Conservation (phyloP, 2,797 vertebrate genomes). For the Gymnocypris eckloni region DNA sequence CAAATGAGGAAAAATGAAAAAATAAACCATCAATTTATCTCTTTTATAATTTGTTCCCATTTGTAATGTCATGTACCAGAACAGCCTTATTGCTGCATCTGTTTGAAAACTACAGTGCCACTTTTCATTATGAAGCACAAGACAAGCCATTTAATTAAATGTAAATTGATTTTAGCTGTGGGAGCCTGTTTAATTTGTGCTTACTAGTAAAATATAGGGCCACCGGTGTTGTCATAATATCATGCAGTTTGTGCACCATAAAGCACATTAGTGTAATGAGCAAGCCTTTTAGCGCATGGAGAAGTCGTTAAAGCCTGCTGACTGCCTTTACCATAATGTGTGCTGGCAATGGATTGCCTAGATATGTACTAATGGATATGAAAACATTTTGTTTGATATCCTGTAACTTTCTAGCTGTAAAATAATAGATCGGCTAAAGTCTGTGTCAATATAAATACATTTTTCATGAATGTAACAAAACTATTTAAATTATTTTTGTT, state of each 20-base stretch:
- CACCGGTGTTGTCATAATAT: constrained; percentile 47
- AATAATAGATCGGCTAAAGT: background rate
- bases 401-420: background rate
- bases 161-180: constrained; percentile 51
- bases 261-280: constrained; percentile 58
- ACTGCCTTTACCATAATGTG: constrained; percentile 46
- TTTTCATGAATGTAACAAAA: background rate
- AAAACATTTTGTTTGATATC: constrained; percentile 13
- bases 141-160: constrained; percentile 56
- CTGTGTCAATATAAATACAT: background rate
- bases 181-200: constrained; percentile 41
- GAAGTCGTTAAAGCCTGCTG: constrained; percentile 49
- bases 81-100: constrained; percentile 1
- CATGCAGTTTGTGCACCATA: constrained; percentile 41
- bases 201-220: constrained; percentile 30
- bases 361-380: constrained; percentile 33
- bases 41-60: background rate
- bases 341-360: constrained; percentile 37
- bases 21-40: constrained; percentile 3
- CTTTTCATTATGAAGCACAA: constrained; percentile 40
- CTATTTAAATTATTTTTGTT: background rate
- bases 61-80: background rate
- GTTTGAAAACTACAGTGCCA: constrained; percentile 21
- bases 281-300: constrained; percentile 39
- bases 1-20: background rate